phyloP scores from a whole-genome alignment of 1,140 invertebrate genomes.

The Diuraphis noxia region DNA sequence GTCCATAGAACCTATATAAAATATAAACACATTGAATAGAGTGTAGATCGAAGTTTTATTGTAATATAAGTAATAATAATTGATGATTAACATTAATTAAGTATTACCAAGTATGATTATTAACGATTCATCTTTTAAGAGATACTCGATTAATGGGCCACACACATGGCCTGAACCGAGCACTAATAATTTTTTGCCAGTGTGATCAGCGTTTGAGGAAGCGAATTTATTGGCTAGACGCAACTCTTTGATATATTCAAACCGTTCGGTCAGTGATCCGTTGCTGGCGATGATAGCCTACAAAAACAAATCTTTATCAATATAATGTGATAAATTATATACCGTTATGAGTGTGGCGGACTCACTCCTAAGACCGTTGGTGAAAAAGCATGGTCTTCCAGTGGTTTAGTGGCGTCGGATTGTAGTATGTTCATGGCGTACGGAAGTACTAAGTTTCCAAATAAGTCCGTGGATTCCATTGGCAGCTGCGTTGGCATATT shows the following conservation, averaged over 20 bases:
- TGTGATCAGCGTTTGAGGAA: slow-evolving; percentile 45
- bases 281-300: slow-evolving; percentile 96
- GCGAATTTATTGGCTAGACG: slow-evolving; percentile 66
- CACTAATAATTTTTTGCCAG: slow-evolving; percentile 65
- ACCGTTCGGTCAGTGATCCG: slow-evolving; percentile 87
- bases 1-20: slow-evolving; percentile 73
- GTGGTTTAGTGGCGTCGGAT: slow-evolving; percentile 82
- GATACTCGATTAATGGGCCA: slow-evolving; percentile 90
- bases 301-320: slow-evolving; percentile 44
- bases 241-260: slow-evolving; percentile 92
- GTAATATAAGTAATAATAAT: background rate
- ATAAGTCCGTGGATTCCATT: slow-evolving; percentile 95
- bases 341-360: background rate
- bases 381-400: slow-evolving; percentile 78
- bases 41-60: background rate
- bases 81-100: background rate
- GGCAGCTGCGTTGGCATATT: slow-evolving; percentile 99
- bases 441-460: slow-evolving; percentile 89
- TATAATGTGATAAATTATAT: background rate
- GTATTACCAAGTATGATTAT: slow-evolving; percentile 77
- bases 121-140: slow-evolving; percentile 79
- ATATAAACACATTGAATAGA: background rate
- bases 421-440: slow-evolving; percentile 88
- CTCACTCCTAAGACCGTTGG: slow-evolving; percentile 81
- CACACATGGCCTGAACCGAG: slow-evolving; percentile 95